Evolutionary conservation across 2,113 vertebrate genomes (phyloP), one percentile per base, ranked within the genome.

Genomic region (Rhea americana): DNA sequence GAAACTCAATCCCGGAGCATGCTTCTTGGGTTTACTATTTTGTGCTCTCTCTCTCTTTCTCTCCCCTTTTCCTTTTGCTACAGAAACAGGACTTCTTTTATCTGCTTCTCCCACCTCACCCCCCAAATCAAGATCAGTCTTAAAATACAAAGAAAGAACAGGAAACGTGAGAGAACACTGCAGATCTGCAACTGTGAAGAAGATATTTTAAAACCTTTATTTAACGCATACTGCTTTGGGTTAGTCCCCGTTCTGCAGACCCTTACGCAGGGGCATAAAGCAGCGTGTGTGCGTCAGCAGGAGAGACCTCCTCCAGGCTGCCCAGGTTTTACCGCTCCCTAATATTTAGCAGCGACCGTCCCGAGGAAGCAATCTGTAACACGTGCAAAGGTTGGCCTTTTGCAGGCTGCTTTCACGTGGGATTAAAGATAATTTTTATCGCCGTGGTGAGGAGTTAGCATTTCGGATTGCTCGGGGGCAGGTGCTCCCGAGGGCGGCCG

Each of bases 351-450:
- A 0, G 28, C 11, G 66, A 81, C 51, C 0, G 37, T 10, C 0
- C 50, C 20, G 1, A 20, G 71, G 75, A 45, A 45, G 20, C 24
- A 2, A 50, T 7, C 88, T 5, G 10, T 1, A 21, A 58, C 4
- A 5, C 10, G 8, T 43, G 73, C 71, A 2, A 35, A 77, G 47
- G 70, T 93, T 35, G 85, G 37, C 13, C 61, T 87, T 47, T 75
- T 85, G 82, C 91, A 93, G 91, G 85, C 59, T 21, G 84, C 76
- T 94, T 93, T 94, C 89, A 74, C 48, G 73, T 93, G 86, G 91
- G 68, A 81, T 93, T 94, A 91, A 93, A 96, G 96, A 81, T 65
- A 91, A 75, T 56, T 90, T 91, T 90, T 78, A 58, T 65, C 87
- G 95, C 91, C 63, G 11, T 4, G 17, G 47, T 2, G 87, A 62